phyloP scores from a whole-genome alignment of 2,113 vertebrate species.

The Glareola pratincola region DNA sequence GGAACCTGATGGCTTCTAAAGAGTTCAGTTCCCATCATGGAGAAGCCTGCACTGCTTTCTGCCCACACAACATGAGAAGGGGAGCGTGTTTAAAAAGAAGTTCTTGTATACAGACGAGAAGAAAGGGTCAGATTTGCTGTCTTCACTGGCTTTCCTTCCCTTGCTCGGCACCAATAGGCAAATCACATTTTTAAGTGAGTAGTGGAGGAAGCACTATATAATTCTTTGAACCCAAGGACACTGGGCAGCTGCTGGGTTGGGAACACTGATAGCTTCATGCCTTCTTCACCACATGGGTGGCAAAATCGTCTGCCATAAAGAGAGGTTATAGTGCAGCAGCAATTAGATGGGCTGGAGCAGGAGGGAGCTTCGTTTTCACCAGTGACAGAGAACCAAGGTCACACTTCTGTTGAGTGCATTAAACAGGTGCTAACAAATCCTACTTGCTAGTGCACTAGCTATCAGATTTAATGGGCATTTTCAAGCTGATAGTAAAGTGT shows the following conservation, averaged over 20 bases:
- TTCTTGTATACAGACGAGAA: neutral
- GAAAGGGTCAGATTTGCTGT: neutral
- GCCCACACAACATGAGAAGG: neutral
- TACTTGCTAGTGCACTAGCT: neutral
- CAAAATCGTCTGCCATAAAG: neutral
- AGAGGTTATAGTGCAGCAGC: neutral
- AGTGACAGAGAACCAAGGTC: neutral
- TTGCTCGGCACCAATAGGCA: neutral
- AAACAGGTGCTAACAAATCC: neutral
- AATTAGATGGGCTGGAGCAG: neutral
- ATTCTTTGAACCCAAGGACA: neutral
- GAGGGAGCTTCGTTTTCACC: neutral
- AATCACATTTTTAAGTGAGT: neutral
- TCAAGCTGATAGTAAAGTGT: neutral
- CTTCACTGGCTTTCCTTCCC: neutral
- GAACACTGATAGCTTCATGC: neutral
- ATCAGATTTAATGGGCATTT: neutral
- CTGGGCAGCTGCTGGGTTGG: neutral
- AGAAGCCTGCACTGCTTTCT: neutral
- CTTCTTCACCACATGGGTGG: neutral
- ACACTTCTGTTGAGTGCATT: neutral
- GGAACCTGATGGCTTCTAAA: neutral
- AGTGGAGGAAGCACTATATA: neutral
- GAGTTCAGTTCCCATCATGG: fast-evolving
- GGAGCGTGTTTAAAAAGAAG: neutral